Conservation (phyloP, 2,797 vertebrate genomes). For the Gallirallus australis region DNA sequence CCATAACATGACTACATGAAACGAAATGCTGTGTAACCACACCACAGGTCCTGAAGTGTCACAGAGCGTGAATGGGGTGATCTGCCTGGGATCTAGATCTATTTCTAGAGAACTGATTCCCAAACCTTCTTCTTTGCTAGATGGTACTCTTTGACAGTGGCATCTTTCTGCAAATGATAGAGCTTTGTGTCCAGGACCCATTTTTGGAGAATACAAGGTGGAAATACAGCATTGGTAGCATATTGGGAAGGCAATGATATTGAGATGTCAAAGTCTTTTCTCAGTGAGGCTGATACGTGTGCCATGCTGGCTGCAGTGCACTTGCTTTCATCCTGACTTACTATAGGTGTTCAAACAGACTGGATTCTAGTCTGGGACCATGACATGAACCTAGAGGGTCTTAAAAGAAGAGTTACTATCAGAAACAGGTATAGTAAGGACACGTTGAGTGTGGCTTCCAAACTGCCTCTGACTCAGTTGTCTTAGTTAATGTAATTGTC, state of each 20-base stretch:
- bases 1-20: not conserved
- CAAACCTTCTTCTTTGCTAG: not conserved
- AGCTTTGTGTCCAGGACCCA: not conserved
- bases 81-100: not conserved
- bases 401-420: not conserved
- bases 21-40: not conserved
- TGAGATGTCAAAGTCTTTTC: not conserved
- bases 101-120: not conserved
- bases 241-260: not conserved
- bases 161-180: not conserved
- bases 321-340: not conserved
- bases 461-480: not conserved
- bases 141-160: not conserved
- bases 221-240: not conserved
- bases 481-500: not conserved
- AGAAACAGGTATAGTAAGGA: not conserved
- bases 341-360: not conserved
- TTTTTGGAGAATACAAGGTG: not conserved
- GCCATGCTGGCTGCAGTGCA: not conserved
- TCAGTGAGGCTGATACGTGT: accelerated
- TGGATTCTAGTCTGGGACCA: not conserved
- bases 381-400: not conserved
- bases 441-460: not conserved
- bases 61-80: not conserved
- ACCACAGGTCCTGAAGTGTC: not conserved